Evolutionary conservation across 1,140 invertebrate genomes (phyloP), one percentile per base, ranked within the genome.

Genomic region (Drosophila nikananu): DNA sequence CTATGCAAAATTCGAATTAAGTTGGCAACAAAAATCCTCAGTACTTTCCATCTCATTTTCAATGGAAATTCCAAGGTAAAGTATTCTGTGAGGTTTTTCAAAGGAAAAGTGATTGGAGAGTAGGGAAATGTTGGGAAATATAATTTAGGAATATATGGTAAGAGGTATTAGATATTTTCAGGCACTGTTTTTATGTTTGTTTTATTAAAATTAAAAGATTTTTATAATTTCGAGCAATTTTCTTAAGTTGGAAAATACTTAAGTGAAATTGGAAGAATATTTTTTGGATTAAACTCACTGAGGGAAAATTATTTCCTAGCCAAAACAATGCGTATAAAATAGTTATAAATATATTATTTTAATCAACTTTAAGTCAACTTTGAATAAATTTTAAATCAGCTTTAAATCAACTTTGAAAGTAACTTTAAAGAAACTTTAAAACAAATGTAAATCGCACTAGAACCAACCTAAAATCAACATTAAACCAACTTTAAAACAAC

Each of bases 21-120:
- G 44, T 68, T 68, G 39, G 41, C 52, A 68, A 58, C 48, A n/a
- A n/a, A 42, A 37, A 63, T 66, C 25, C 13, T 46, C 15, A n/a
- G 42, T 21, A 64, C 59, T 67, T 67, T 67, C 60, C 64, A 67
- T 67, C 64, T 67, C 59, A 64, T 35, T 67, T 48, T 30, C 15
- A 19, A 64, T 46, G 21, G 27, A 35, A 19, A 23, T 35, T 7
- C 2, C 3, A 23, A 10, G 19, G 13, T 5, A 23, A 61, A 10
- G 4, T 9, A 39, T 42, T 25, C n/a, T 3, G 30, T 17, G 19
- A 21, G n/a, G 10, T 44, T 51, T 42, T 41, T 17, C 13, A 8
- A 17, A 41, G 39, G 15, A 41, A 41, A 41, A 41, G 39, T 41
- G 17, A 41, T 5, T 41, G 39, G 39, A 17, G 17, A 41, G 39